These are phyloP conservation scores for Anoplolepis gracilipes DNA, from an alignment of 1,140 invertebrate genomes.

Conservation along the genomic window DNA sequence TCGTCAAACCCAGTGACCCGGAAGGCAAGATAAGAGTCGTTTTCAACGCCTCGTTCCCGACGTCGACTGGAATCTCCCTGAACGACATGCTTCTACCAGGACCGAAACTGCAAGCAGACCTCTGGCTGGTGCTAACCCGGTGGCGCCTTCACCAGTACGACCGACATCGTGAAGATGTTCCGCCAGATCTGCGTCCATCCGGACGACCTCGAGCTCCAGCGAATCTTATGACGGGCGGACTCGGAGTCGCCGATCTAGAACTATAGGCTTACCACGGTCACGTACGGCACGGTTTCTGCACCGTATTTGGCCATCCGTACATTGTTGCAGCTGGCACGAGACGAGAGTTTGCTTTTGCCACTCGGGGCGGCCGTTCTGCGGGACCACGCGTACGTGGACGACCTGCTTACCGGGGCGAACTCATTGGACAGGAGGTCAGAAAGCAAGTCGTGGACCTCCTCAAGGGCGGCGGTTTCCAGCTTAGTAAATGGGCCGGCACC, in stretches of 20 bases:
- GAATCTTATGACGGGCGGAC: background rate
- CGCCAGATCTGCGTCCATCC: background rate
- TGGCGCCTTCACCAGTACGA: constrained; percentile 12
- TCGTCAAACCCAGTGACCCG: background rate
- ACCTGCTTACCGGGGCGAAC: background rate
- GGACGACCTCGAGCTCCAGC: background rate
- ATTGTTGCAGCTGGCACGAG: constrained; percentile 63
- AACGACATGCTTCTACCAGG: background rate
- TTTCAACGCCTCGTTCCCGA: constrained; percentile 9
- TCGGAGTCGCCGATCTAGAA: background rate
- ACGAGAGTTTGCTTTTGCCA: constrained; percentile 61
- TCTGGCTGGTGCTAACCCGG: background rate
- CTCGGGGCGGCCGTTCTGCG: background rate
- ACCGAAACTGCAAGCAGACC: background rate
- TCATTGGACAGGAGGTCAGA: background rate
- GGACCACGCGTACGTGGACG: background rate
- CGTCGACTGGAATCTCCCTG: background rate
- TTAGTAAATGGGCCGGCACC: background rate
- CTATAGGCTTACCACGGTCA: constrained; percentile 77
- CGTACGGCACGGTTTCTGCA: constrained; percentile 76
- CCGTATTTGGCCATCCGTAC: constrained; percentile 72
- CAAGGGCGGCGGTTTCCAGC: constrained; percentile 37
- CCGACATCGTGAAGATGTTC: constrained; percentile 41
- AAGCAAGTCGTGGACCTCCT: background rate
- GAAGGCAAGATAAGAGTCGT: background rate